These are phyloP conservation scores for Stictocephala bisonia DNA, from an alignment of 2,888 invertebrate genomes.

Conservation along the genomic window DNA sequence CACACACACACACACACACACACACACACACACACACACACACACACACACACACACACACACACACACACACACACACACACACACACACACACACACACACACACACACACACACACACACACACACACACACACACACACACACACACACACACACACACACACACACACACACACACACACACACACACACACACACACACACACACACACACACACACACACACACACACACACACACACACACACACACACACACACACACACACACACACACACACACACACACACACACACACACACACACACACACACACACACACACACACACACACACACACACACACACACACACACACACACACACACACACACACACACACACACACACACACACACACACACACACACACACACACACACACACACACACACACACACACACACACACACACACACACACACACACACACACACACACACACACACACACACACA, in stretches of 20 bases:
- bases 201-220: constrained; percentile 6
- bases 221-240: constrained; percentile 7
- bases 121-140: neutral
- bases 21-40: constrained; percentile 6
- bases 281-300: too few relatives aligned
- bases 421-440: constrained; percentile 13
- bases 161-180: neutral
- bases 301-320: too few relatives aligned
- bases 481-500: constrained; percentile 13
- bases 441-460: constrained; percentile 1
- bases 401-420: constrained; percentile 13
- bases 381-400: neutral
- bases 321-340: too few relatives aligned
- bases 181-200: constrained; percentile 4
- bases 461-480: constrained; percentile 13
- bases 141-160: neutral
- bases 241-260: too few relatives aligned
- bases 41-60: neutral
- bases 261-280: neutral
- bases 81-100: neutral
- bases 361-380: neutral
- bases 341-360: too few relatives aligned
- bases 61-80: neutral
- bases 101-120: neutral
- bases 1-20: neutral